Base-by-base conservation (phyloP, 1,140 invertebrate genomes). In the Phymorhynchus buccinoides region DNA sequence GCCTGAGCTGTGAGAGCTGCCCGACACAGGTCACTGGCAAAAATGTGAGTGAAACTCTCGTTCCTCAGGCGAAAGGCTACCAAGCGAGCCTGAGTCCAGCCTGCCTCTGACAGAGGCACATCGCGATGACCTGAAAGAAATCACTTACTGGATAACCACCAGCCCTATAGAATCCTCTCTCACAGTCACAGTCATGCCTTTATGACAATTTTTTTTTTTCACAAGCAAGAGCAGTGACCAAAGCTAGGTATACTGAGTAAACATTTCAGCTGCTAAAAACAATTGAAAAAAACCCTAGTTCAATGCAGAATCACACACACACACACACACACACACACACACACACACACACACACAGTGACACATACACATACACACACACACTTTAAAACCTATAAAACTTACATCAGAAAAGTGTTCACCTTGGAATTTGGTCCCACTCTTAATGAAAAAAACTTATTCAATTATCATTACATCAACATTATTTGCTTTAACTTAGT, bases 41-140 rank as follows among this genome's bases (percentile, higher is more conserved):
- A 93, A 16, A 93, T 88, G 85, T 93, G 92, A 39, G 92, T 92
- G 83, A 91, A 93, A 27, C 87, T 88, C 27, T 93, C 90, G 87
- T 92, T 88, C 77, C 92, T 86, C 42, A 93, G 87, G 68, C 92
- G 82, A 39, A 86, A 39, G 77, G 89, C 92, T 12, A 91, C 89
- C 37, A 93, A 85, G 48, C 86, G 80, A 1, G 92, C 92, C 84
- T 93, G 93, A 48, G 86, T 83, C 32, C 90, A 48, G 12, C 93
- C 93, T 1, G 88, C 86, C 37, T 91, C 87, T 62, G 92, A 93
- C 66, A 93, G 86, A 0, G 90, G 89, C 16, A 91, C 89, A 86
- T 93, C 92, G 56, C 85, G 85, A 84, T 93, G 93, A 75, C 92
- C 93, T 93, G 75, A 2, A 90, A 84, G 32, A 9, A 32, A 71